Base-by-base conservation (phyloP, 2,113 vertebrate genomes). In the Sinosuthora webbiana region DNA sequence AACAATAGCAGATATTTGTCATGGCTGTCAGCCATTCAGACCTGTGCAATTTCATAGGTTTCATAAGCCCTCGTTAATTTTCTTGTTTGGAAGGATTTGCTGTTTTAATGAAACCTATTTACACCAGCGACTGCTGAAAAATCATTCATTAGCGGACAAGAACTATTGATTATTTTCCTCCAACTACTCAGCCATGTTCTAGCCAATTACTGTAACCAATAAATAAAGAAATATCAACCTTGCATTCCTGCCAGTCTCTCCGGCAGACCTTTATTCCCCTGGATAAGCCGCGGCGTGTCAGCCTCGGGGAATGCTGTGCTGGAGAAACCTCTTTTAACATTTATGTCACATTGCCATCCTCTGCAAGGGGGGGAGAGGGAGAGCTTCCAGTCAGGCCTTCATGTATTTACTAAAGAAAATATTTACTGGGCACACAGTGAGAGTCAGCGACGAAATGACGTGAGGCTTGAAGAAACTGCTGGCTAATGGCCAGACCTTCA, bases 101-200 rank as follows among this genome's bases (percentile, higher is more conserved):
- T 93, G 16, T 92, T 97, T 94, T 96, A 97, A 97, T 95, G 95
- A 92, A 96, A 94, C 89, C 95, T 92, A 74, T 94, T 96, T 97
- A 85, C 90, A 70, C 76, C 23, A 41, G 68, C 11, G 1, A 87
- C 91, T 86, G 91, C 95, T 94, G 91, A 95, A 95, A 97, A 97
- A 96, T 96, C 94, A 96, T 97, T 96, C 96, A 93, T 94, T 95
- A 93, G 94, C 37, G 33, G 87, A 93, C 94, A 93, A 94, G 96
- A 93, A 90, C 90, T 95, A 97, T 97, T 94, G 96, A 95, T 96
- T 97, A 94, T 94, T 97, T 95, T 91, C 83, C 87, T 91, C 93
- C 93, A 90, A 24, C 92, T 88, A 28, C 92, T 93, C 94, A 88
- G 83, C 78, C 86, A 52, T 86, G 74, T 96, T 95, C 93, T 83